A percentile compares a stretch with the other conserved stretches of the same genome.
phyloP scores from a whole-genome alignment of 2,797 vertebrate species.

The Peromyscus melanophrys region DNA sequence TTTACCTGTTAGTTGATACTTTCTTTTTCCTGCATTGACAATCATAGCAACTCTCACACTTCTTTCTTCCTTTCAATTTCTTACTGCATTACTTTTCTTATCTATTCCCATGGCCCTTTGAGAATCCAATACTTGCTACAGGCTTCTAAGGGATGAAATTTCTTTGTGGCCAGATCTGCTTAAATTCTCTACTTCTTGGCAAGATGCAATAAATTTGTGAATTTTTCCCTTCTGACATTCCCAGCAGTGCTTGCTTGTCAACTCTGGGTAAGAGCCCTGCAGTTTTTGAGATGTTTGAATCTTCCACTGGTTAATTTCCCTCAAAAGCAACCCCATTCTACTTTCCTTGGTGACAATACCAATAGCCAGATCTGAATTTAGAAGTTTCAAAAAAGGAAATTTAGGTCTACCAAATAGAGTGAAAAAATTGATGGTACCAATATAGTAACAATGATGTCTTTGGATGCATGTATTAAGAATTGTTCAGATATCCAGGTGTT shows the following conservation, averaged over 20 bases:
- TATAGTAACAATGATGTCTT: not conserved
- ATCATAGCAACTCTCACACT: not conserved
- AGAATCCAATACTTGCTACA: no score
- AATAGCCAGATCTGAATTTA: not conserved
- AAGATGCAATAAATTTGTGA: constrained; percentile 17
- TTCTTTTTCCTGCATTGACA: not conserved
- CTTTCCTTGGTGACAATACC: constrained; percentile 54
- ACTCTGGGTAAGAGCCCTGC: not conserved
- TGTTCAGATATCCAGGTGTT: not conserved
- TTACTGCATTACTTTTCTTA: not conserved
- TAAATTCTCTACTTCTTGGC: constrained; percentile 26
- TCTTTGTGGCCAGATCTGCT: constrained; percentile 36
- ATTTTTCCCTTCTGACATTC: constrained; percentile 34
- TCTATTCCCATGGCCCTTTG: not conserved
- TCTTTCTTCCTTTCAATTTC: not conserved
- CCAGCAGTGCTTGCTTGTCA: constrained; percentile 41
- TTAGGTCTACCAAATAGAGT: not conserved
- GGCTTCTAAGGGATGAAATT: not conserved
- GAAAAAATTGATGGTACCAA: not conserved
- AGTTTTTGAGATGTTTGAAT: not conserved
- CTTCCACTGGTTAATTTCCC: constrained; percentile 35
- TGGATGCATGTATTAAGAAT: not conserved
- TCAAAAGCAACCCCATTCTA: not conserved
- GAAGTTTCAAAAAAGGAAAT: not conserved
- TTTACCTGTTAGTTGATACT: not conserved